Base-by-base conservation (phyloP, 2,888 invertebrate genomes). In the Yponomeuta cagnagella region DNA sequence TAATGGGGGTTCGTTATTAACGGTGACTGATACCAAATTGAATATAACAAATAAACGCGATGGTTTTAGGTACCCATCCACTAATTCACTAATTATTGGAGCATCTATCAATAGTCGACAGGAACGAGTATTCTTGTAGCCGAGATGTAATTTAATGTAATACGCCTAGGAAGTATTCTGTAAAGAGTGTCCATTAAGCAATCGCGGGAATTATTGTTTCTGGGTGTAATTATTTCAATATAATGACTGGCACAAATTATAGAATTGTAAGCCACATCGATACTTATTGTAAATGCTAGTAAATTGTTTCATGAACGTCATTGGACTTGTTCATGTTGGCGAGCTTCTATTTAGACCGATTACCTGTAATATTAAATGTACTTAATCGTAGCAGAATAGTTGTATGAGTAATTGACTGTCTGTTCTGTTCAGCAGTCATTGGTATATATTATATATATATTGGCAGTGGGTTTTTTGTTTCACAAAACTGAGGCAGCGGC, bases 1-100 rank as follows among this genome's bases (percentile, higher is more conserved):
- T 88, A 88, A 89, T 86, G 79, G 84, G 73, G 81, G 84, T 86
- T 91, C 90, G 88, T 92, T 91, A 91, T 80, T 74, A 81, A 87
- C 85, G 82, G 90, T 92, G 91, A 92, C 88, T 87, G 64, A 79
- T 80, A 86, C 85, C 88, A 82, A 86, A 86, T 80, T 77, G 75
- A 77, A 80, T 80, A 80, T 79, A 78, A 78, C 77, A 80, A 81
- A 78, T 77, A 80, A 81, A 73, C 78, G 80, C 81, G 75, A 80
- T 82, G 80, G 77, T 81, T 79, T 81, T 79, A 78, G 78, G 77
- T 77, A 78, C 74, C 78, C 74, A 75, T 77, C 70, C 74, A 79
- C 82, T 78, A 82, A 78, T 75, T 75, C 82, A 79, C 82, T 85
- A 80, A 79, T 79, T 76, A 74, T 58, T 37, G 63, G 63, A 69